A percentile compares a stretch with the other conserved stretches of the same genome.
Evolutionary conservation across 2,797 vertebrate species (phyloP).

Genomic region (Gymnopithys bicolor): DNA sequence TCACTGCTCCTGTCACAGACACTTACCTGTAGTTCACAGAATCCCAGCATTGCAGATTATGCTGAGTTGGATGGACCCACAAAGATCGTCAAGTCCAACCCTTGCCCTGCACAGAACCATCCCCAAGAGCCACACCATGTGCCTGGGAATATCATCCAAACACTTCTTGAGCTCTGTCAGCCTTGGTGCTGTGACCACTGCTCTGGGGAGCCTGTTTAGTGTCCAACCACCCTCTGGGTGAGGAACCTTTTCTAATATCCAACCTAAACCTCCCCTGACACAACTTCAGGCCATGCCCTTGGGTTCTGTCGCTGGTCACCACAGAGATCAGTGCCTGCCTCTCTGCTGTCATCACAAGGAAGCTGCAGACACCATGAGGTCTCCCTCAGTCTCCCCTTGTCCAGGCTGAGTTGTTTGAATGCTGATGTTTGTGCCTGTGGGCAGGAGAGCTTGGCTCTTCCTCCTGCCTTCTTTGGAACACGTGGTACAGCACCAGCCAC

Average conservation of each 20-base stretch:
- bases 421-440: background rate
- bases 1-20: background rate
- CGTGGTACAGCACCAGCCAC: accelerated
- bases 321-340: background rate
- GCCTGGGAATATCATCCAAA: background rate
- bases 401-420: background rate
- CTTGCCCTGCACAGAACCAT: background rate
- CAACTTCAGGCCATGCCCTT: background rate
- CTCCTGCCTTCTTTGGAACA: background rate
- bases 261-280: background rate
- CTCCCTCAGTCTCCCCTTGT: background rate
- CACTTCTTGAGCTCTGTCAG: background rate
- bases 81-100: background rate
- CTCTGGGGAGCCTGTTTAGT: background rate
- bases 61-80: background rate
- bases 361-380: background rate
- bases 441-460: accelerated
- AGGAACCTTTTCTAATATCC: accelerated
- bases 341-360: background rate
- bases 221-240: no score
- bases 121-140: background rate
- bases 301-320: background rate
- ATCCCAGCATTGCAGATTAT: background rate
- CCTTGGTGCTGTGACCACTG: background rate
- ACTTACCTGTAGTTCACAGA: background rate